phyloP scores from a whole-genome alignment of 35 echinoderm and acorn worm species.

The Ophiothrix spiculata region DNA sequence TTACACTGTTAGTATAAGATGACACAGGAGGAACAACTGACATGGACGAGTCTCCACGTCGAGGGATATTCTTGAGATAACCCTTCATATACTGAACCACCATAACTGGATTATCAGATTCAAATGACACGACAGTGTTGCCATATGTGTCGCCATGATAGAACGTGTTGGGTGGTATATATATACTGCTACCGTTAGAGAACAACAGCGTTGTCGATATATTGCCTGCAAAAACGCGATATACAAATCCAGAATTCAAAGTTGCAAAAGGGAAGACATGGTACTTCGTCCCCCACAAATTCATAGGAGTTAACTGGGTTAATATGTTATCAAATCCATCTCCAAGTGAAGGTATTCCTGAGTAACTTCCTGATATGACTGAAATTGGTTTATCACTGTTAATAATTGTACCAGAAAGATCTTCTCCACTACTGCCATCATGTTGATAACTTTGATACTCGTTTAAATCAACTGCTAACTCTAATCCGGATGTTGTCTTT shows the following conservation, averaged over 20 bases:
- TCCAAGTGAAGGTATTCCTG: not conserved
- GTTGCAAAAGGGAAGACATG: not conserved
- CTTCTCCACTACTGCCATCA: not conserved
- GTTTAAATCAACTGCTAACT: not conserved
- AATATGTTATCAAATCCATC: not conserved
- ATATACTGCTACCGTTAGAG: not conserved
- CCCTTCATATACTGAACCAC: not conserved
- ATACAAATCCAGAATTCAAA: not conserved
- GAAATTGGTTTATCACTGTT: no score
- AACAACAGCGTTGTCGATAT: not conserved
- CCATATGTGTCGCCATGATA: not conserved
- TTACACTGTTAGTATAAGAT: not conserved
- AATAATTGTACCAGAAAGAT: not conserved
- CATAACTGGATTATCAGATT: no score
- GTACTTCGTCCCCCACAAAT: not conserved
- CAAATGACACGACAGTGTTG: not conserved
- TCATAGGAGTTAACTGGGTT: not conserved
- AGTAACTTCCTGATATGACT: not conserved
- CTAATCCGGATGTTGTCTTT: not conserved
- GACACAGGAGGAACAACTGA: not conserved
- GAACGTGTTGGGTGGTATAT: not conserved
- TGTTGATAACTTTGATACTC: not conserved
- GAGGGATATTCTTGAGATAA: not conserved
- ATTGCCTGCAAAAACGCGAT: not conserved
- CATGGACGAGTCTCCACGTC: not conserved